Conservation (phyloP, 2,797 vertebrate species). For the Artibeus jamaicensis region DNA sequence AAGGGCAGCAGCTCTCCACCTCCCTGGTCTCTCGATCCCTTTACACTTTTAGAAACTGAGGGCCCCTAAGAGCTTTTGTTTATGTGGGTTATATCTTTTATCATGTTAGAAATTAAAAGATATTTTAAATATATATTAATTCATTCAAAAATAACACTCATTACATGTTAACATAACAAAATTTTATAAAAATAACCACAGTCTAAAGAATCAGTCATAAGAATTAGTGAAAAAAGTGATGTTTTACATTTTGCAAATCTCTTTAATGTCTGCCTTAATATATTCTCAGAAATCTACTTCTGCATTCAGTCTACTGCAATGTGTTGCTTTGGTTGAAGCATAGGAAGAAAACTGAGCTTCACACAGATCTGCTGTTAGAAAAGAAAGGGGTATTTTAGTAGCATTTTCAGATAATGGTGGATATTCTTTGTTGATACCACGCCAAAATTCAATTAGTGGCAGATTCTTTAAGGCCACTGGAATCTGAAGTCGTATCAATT, state of each 20-base stretch:
- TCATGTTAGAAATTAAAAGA: not conserved
- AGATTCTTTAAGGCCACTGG: not conserved
- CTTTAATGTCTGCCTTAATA: not conserved
- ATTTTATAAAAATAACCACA: not conserved
- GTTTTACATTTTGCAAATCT: slow-evolving; percentile 13
- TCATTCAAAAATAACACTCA: slow-evolving; percentile 40
- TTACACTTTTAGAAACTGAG: not conserved
- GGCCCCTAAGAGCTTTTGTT: not conserved
- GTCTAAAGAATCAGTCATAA: not conserved
- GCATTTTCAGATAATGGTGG: not conserved
- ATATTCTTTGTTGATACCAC: not conserved
- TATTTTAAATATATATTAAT: not conserved
- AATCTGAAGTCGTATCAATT: not conserved
- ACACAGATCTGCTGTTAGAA: not conserved
- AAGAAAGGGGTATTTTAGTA: not conserved
- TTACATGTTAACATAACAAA: slow-evolving; percentile 3
- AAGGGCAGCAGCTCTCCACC: not conserved
- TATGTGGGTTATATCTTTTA: not conserved
- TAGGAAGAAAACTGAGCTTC: slow-evolving; percentile 15
- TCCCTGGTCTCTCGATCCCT: not conserved
- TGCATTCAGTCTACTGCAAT: not conserved
- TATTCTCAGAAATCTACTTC: not conserved
- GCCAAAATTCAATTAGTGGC: not conserved
- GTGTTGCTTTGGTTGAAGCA: not conserved
- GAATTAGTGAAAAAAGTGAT: not conserved